These are phyloP conservation scores for Cydia splendana DNA, from an alignment of 1,140 invertebrate genomes.

Conservation along the genomic window DNA sequence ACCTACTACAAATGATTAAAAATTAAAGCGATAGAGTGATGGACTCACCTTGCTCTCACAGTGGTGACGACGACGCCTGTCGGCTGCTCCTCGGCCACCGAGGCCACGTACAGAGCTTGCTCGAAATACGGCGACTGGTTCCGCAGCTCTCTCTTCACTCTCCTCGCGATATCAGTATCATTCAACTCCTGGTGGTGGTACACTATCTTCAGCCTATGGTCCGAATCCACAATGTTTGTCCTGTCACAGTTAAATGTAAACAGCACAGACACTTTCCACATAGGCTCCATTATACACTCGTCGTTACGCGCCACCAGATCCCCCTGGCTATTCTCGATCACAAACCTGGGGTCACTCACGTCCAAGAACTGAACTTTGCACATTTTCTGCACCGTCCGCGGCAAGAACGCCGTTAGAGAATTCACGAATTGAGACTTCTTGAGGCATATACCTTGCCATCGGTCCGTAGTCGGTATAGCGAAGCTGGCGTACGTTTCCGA, in stretches of 20 bases:
- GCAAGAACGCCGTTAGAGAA: constrained; percentile 87
- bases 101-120: constrained; percentile 90
- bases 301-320: constrained; percentile 90
- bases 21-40: background rate
- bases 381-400: constrained; percentile 84
- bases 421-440: constrained; percentile 89
- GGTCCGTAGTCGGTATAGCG: constrained; percentile 88
- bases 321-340: constrained; percentile 87
- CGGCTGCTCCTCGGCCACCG: constrained; percentile 94
- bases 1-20: no score
- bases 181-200: constrained; percentile 91
- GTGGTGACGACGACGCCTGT: constrained; percentile 90
- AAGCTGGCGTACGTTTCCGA: constrained; percentile 91
- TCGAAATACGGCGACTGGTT: constrained; percentile 93
- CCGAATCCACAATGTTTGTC: constrained; percentile 85
- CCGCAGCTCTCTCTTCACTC: constrained; percentile 87
- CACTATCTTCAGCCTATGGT: constrained; percentile 89
- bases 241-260: constrained; percentile 84
- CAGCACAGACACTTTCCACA: constrained; percentile 89
- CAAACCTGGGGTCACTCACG: constrained; percentile 88
- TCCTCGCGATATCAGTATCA: constrained; percentile 87
- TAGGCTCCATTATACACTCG: constrained; percentile 88
- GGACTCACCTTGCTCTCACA: constrained; percentile 85
- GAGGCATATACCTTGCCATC: constrained; percentile 88
- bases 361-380: constrained; percentile 89